phyloP scores from a whole-genome alignment of 2,113 vertebrate genomes.

The Mobula hypostoma region DNA sequence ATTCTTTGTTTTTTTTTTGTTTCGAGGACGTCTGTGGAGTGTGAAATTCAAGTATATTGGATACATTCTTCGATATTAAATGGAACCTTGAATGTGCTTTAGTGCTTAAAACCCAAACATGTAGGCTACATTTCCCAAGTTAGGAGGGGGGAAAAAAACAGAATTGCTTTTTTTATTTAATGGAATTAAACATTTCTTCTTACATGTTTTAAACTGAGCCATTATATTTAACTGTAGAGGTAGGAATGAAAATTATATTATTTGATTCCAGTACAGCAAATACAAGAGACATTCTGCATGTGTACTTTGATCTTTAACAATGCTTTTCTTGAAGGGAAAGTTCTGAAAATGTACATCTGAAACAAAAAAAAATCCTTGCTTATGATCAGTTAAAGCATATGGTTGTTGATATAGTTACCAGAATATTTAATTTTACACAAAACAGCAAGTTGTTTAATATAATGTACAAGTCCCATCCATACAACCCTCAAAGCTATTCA shows the following conservation, averaged over 20 bases:
- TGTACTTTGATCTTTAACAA: neutral
- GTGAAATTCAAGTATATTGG: too few relatives aligned
- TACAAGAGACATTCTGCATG: neutral
- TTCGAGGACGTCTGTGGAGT: too few relatives aligned
- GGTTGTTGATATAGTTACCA: neutral
- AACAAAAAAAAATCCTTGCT: neutral
- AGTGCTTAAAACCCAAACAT: neutral
- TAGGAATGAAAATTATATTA: neutral
- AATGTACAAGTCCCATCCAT: neutral
- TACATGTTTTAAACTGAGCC: neutral
- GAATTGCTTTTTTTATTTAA: neutral
- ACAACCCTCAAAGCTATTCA: neutral
- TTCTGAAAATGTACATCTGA: neutral
- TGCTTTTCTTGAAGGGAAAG: neutral
- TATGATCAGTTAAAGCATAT: constrained; percentile 9
- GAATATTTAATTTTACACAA: constrained; percentile 8
- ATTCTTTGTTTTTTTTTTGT: too few relatives aligned
- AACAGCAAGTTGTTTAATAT: neutral
- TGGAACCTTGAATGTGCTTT: too few relatives aligned
- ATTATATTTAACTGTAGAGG: neutral
- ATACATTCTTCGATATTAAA: too few relatives aligned
- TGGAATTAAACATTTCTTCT: neutral
- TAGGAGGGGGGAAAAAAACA: neutral
- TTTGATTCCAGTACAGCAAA: neutral
- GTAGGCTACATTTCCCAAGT: neutral